phyloP scores from a whole-genome alignment of 1,140 invertebrate species.

The Eueides isabella region DNA sequence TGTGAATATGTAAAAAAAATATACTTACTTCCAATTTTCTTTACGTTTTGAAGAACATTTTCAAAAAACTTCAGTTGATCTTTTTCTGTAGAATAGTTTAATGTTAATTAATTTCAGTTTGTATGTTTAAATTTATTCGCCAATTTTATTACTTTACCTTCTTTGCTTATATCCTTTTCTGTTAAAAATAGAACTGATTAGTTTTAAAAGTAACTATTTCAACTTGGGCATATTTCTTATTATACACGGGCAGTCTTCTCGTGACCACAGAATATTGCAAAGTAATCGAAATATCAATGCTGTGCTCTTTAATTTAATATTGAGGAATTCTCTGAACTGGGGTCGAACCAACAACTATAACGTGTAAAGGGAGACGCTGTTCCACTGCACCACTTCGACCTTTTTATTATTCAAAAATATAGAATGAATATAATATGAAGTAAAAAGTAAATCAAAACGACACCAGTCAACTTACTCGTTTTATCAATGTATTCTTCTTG shows the following conservation, averaged over 20 bases:
- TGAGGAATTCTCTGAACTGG: too few relatives aligned
- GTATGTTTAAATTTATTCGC: neutral
- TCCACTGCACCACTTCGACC: too few relatives aligned
- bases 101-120: neutral
- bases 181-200: slow-evolving; percentile 24
- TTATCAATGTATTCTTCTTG: slow-evolving; percentile 35
- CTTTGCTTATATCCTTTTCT: slow-evolving; percentile 48
- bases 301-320: too few relatives aligned
- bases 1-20: neutral
- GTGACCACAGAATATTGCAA: too few relatives aligned
- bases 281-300: too few relatives aligned
- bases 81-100: slow-evolving; percentile 44
- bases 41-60: slow-evolving; percentile 46
- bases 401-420: too few relatives aligned
- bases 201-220: neutral
- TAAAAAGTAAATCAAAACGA: neutral
- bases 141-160: slow-evolving; percentile 44
- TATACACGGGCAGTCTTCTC: too few relatives aligned
- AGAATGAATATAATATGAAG: too few relatives aligned
- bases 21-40: slow-evolving; percentile 43
- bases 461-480: slow-evolving; percentile 40
- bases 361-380: too few relatives aligned
- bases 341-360: too few relatives aligned
- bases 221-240: too few relatives aligned
- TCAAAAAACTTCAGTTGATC: slow-evolving; percentile 50